These are phyloP conservation scores for Mesorhabditis sp. DNA, from an alignment of 2,888 invertebrate species.

Conservation along the genomic window DNA sequence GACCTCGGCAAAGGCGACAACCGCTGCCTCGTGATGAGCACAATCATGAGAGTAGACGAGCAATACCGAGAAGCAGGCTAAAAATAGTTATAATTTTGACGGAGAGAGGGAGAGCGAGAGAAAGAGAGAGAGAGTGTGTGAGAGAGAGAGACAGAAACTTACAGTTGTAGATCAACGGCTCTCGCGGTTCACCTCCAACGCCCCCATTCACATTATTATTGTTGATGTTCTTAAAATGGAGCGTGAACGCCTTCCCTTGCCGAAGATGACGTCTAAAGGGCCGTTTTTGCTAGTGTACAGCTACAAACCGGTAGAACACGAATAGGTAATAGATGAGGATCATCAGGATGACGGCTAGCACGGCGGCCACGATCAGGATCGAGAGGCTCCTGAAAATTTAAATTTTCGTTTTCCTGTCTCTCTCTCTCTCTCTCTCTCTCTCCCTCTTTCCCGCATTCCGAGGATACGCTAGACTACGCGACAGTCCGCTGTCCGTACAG, in stretches of 20 bases:
- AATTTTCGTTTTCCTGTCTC: neutral
- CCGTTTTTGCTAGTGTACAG: neutral
- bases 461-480: too few relatives aligned
- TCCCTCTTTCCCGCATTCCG: neutral
- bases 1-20: constrained; percentile 50
- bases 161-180: constrained; percentile 10
- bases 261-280: neutral
- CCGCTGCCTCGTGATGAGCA: constrained; percentile 49
- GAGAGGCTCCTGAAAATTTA: constrained; percentile 8
- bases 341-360: constrained; percentile 11
- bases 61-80: constrained; percentile 33
- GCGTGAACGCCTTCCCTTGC: neutral
- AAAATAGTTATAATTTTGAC: neutral
- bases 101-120: too few relatives aligned
- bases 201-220: neutral
- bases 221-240: constrained; percentile 5
- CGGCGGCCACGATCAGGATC: constrained; percentile 11
- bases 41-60: constrained; percentile 55
- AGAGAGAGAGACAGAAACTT: neutral
- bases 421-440: neutral
- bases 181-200: neutral
- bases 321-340: constrained; percentile 10
- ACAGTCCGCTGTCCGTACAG: too few relatives aligned
- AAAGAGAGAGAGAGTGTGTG: neutral
- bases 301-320: constrained; percentile 15